Evolutionary conservation across 2,888 invertebrate genomes (phyloP).

Genomic region (Hydroisotoma schaefferi): DNA sequence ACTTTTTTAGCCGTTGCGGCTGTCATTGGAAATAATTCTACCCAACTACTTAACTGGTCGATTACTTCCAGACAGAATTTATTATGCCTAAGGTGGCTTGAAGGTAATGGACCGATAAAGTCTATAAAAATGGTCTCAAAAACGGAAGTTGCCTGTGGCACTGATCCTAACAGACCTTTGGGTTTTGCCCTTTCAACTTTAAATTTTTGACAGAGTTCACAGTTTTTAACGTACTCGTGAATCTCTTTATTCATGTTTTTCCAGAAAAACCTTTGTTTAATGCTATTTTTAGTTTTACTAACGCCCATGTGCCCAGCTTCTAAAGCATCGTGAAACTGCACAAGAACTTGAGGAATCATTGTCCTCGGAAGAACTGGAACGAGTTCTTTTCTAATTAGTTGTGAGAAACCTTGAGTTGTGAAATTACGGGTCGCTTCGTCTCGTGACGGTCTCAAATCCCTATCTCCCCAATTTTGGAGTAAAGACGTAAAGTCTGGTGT

Average conservation of each 20-base stretch:
- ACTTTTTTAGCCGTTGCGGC: constrained; percentile 28
- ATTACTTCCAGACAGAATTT: constrained; percentile 28
- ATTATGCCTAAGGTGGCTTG: constrained; percentile 12
- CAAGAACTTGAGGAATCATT: constrained; percentile 18
- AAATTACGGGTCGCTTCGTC: too few species aligned
- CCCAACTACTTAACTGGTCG: constrained; percentile 31
- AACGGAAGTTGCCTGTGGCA: background rate
- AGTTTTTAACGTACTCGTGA: constrained; percentile 23
- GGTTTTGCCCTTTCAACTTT: constrained; percentile 22
- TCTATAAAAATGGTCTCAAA: constrained; percentile 32
- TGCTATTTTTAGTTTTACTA: constrained; percentile 24
- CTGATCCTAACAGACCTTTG: constrained; percentile 23
- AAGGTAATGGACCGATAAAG: constrained; percentile 32
- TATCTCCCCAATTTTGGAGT: too few species aligned
- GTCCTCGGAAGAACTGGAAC: constrained; percentile 31
- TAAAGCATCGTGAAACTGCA: constrained; percentile 32
- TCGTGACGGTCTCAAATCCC: too few species aligned
- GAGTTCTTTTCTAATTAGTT: too few species aligned
- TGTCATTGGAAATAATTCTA: constrained; percentile 33
- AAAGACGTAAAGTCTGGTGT: too few species aligned
- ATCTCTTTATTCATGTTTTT: constrained; percentile 35
- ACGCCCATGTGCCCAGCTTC: constrained; percentile 39
- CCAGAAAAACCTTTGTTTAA: constrained; percentile 33
- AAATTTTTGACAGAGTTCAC: constrained; percentile 32
- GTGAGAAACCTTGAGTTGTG: too few species aligned